Evolutionary conservation across 2,888 invertebrate species (phyloP).

Genomic region (Synanthedon andrenaeformis): DNA sequence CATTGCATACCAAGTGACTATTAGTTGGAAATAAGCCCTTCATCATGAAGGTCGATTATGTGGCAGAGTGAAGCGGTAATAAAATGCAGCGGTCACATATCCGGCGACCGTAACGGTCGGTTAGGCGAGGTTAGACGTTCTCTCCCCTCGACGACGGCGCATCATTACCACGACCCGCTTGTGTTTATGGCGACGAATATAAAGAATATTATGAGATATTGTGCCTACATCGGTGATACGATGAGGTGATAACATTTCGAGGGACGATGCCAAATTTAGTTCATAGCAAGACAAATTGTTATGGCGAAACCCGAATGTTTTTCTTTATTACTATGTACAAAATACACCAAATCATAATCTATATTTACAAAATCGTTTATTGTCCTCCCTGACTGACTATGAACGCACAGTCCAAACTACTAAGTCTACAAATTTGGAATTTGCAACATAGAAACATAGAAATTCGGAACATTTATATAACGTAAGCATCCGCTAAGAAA

Average conservation of each 20-base stretch:
- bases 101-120: slow-evolving; percentile 62
- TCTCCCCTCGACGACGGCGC: slow-evolving; percentile 46
- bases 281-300: slow-evolving; percentile 43
- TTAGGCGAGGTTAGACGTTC: slow-evolving; percentile 56
- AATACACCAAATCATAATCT: neutral
- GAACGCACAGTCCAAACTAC: no score
- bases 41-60: slow-evolving; percentile 68
- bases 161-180: slow-evolving; percentile 65
- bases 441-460: no score
- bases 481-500: no score
- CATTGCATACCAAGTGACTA: slow-evolving; percentile 40
- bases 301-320: slow-evolving; percentile 18
- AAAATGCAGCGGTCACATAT: slow-evolving; percentile 71
- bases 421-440: no score
- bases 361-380: no score
- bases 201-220: slow-evolving; percentile 69
- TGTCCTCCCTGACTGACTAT: no score
- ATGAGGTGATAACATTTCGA: slow-evolving; percentile 61
- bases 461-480: no score
- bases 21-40: slow-evolving; percentile 58
- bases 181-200: slow-evolving; percentile 65
- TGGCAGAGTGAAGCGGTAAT: slow-evolving; percentile 69
- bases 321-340: neutral
- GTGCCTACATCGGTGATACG: slow-evolving; percentile 53
- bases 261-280: slow-evolving; percentile 44